Conservation (phyloP, 2,797 vertebrate genomes). For the Gobio occitaniae region DNA sequence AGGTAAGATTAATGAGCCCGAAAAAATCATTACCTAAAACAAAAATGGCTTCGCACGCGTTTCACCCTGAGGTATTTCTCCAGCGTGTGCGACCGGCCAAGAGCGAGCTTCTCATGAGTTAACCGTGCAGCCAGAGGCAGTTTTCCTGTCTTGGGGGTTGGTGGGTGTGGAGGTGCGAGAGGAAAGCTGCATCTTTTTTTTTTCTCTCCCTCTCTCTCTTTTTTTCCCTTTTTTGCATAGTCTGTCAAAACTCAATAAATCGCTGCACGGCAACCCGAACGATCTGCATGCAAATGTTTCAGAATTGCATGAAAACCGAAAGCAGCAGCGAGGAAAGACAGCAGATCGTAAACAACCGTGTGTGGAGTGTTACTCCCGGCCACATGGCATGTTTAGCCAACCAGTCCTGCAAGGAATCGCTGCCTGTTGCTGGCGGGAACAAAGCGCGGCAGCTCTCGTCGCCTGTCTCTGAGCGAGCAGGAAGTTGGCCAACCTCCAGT, state of each 20-base stretch:
- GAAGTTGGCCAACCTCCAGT: slow-evolving; percentile 78
- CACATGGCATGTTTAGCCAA: slow-evolving; percentile 31
- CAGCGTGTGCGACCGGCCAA: slow-evolving; percentile 21
- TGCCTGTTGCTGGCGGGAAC: slow-evolving; percentile 41
- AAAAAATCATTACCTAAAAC: slow-evolving; percentile 51
- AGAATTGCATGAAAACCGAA: slow-evolving; percentile 28
- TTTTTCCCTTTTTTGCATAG: not conserved
- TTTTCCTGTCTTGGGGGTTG: slow-evolving; percentile 78
- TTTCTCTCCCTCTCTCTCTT: not conserved
- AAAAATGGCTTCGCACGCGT: slow-evolving; percentile 8
- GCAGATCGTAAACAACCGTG: slow-evolving; percentile 15
- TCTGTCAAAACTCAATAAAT: slow-evolving; percentile 7
- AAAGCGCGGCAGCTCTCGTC: slow-evolving; percentile 36
- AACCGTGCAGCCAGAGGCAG: slow-evolving; percentile 71
- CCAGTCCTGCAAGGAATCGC: slow-evolving; percentile 33
- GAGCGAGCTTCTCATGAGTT: slow-evolving; percentile 74
- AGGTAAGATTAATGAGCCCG: slow-evolving; percentile 42
- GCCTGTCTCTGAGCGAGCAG: slow-evolving; percentile 70
- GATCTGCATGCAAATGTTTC: not conserved
- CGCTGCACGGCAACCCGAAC: not conserved
- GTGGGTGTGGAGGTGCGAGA: slow-evolving; percentile 68
- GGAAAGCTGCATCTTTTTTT: slow-evolving; percentile 22
- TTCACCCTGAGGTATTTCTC: slow-evolving; percentile 39
- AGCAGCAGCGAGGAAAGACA: slow-evolving; percentile 5
- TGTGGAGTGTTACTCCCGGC: slow-evolving; percentile 16